Percentiles rank a stretch among this genome's conserved stretches.
These are phyloP conservation scores for Apeltes quadracus DNA, from an alignment of 2,113 vertebrate species.

Conservation along the genomic window DNA sequence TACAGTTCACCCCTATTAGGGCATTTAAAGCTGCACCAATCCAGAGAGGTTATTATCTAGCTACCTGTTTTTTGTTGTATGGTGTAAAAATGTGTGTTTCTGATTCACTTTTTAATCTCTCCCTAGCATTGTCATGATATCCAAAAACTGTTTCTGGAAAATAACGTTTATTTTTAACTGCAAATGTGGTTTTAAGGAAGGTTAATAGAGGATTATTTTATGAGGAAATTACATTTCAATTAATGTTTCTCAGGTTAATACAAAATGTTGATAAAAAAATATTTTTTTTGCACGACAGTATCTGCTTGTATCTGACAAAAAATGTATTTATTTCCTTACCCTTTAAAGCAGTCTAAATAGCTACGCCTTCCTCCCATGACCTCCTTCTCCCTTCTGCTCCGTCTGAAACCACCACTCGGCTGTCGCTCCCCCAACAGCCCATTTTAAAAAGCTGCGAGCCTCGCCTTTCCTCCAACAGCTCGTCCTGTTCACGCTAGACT, in stretches of 20 bases:
- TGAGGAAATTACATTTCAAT: background rate
- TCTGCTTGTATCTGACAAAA: background rate
- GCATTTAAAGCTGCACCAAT: background rate
- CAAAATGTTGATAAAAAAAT: background rate
- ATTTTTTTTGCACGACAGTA: background rate
- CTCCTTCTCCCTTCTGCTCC: constrained; percentile 8
- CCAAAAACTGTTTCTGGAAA: background rate
- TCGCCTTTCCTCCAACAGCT: constrained; percentile 39
- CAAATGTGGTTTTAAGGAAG: background rate
- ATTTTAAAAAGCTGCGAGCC: constrained; percentile 44
- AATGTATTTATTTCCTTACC: background rate
- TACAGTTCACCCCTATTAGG: background rate
- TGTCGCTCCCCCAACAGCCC: background rate
- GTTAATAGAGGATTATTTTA: background rate
- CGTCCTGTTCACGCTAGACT: constrained; percentile 38
- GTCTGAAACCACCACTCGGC: constrained; percentile 14
- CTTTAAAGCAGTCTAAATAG: constrained; percentile 20
- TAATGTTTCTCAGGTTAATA: background rate
- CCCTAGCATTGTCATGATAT: background rate
- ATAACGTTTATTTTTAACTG: background rate
- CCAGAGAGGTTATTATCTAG: background rate
- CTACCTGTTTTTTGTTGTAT: background rate
- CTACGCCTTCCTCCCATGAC: constrained; percentile 24
- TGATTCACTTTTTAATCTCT: constrained; percentile 1
- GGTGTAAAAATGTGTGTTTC: background rate